A percentile compares a stretch with the other conserved stretches of the same genome.
These are phyloP conservation scores for Eolophus roseicapilla DNA, from an alignment of 2,113 vertebrate species.

Conservation along the genomic window DNA sequence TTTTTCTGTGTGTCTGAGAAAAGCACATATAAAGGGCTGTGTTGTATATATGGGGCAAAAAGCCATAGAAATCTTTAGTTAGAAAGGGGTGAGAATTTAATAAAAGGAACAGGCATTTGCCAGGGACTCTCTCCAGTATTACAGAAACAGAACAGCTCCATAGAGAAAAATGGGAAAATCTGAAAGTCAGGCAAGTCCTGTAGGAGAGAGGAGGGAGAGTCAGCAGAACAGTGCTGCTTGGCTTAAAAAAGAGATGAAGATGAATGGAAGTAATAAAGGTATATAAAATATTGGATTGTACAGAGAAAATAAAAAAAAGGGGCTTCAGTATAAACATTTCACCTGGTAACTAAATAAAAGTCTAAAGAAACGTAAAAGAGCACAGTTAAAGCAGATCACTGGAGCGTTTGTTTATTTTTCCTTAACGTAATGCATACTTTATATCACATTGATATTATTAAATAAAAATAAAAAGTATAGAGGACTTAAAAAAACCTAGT, in stretches of 20 bases:
- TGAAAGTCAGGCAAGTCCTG: not conserved
- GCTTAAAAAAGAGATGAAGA: not conserved
- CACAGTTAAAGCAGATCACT: not conserved
- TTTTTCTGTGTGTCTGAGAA: not conserved
- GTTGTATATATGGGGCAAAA: not conserved
- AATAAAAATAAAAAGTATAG: not conserved
- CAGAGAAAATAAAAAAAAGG: not conserved
- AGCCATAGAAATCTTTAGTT: not conserved
- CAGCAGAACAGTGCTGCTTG: not conserved
- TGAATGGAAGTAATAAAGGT: not conserved
- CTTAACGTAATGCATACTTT: not conserved
- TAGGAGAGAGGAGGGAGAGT: not conserved
- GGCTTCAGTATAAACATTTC: not conserved
- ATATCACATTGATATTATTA: not conserved
- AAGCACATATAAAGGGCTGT: not conserved
- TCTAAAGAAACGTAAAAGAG: not conserved
- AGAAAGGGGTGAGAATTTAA: not conserved
- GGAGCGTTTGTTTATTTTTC: not conserved
- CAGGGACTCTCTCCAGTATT: not conserved
- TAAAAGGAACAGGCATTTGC: not conserved
- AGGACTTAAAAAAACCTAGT: not conserved
- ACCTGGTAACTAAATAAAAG: not conserved
- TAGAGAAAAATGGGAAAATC: not conserved
- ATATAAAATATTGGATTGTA: not conserved
- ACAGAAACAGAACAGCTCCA: not conserved